These are phyloP conservation scores for Drosophila grimshawi DNA, from an alignment of 1,140 invertebrate species.

Conservation along the genomic window DNA sequence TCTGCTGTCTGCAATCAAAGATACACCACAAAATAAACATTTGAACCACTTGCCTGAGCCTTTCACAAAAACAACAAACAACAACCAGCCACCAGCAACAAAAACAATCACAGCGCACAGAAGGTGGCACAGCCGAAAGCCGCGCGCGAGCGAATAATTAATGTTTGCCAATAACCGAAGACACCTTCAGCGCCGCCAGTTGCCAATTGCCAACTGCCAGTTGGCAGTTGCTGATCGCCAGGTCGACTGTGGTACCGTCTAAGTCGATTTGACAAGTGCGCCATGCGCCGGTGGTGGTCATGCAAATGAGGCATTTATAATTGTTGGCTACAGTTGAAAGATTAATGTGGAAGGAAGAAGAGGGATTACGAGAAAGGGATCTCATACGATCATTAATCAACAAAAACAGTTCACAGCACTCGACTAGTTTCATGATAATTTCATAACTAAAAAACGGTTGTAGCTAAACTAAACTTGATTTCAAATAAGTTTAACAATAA, in stretches of 20 bases:
- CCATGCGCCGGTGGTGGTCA: conserved; percentile 43
- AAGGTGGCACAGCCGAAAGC: conserved; percentile 61
- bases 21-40: conserved; percentile 80
- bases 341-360: neutral
- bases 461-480: neutral
- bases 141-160: conserved; percentile 74
- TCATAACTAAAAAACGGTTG: neutral
- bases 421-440: neutral
- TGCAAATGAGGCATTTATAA: conserved; percentile 73
- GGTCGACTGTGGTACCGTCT: conserved; percentile 23
- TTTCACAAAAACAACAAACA: conserved; percentile 64
- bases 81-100: conserved; percentile 20
- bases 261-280: conserved; percentile 57
- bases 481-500: neutral
- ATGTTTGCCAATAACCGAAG: conserved; percentile 82
- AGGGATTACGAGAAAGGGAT: neutral
- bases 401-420: neutral
- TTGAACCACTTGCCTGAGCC: conserved; percentile 80
- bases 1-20: conserved; percentile 68
- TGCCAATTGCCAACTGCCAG: conserved; percentile 29
- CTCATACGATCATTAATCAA: neutral
- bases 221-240: conserved; percentile 49
- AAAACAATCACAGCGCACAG: conserved; percentile 22
- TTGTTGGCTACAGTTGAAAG: conserved; percentile 22
- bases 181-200: conserved; percentile 66